phyloP scores from a whole-genome alignment of 35 echinoderm and acorn worm genomes.

The Lytechinus variegatus region DNA sequence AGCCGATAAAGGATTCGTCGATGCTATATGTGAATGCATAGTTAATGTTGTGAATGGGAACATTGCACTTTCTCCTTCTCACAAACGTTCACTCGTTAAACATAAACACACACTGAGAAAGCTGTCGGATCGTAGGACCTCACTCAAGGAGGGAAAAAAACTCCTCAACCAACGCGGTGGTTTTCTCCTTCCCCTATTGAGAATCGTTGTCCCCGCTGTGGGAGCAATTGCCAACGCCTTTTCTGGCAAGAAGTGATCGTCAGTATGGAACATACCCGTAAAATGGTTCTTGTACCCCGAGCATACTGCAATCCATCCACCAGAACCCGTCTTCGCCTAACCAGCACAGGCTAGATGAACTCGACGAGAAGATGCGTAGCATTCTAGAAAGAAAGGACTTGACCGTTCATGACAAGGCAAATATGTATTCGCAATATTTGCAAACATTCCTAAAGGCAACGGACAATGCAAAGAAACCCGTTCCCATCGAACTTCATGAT shows the following conservation, averaged over 20 bases:
- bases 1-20: slow-evolving; percentile 12
- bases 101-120: slow-evolving; percentile 34
- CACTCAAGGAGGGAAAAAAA: slow-evolving; percentile 29
- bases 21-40: slow-evolving; percentile 43
- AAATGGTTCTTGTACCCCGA: slow-evolving; percentile 42
- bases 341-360: neutral
- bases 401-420: slow-evolving; percentile 34
- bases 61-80: slow-evolving; percentile 45
- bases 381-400: slow-evolving; percentile 49
- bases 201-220: slow-evolving; percentile 17
- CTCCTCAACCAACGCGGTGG: slow-evolving; percentile 57
- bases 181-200: slow-evolving; percentile 35
- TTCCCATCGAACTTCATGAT: neutral
- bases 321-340: neutral
- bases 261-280: slow-evolving; percentile 46
- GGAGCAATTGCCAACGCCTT: slow-evolving; percentile 31
- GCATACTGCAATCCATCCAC: neutral
- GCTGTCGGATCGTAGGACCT: slow-evolving; percentile 41
- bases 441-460: slow-evolving; percentile 1
- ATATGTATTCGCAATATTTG: slow-evolving; percentile 40
- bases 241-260: slow-evolving; percentile 15
- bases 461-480: neutral
- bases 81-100: slow-evolving; percentile 33
- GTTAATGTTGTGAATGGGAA: slow-evolving; percentile 47
- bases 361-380: slow-evolving; percentile 49